A percentile compares a stretch with the other conserved stretches of the same genome.
Evolutionary conservation across 2,888 invertebrate species (phyloP).

Genomic region (Drosophila mettleri): DNA sequence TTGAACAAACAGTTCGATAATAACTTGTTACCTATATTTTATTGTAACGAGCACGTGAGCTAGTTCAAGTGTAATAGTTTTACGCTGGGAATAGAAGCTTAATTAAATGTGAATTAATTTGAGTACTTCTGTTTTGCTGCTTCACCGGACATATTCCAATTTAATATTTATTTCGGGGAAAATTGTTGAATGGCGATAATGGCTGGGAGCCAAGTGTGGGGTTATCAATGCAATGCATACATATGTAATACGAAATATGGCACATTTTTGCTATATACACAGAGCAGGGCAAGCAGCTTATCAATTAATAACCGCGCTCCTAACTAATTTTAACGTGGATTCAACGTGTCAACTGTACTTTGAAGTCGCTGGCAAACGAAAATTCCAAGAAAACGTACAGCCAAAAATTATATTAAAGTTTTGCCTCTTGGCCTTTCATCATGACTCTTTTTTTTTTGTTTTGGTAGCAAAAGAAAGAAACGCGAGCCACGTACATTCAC

Average conservation of each 20-base stretch:
- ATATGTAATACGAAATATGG: constrained; percentile 13
- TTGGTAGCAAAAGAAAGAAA: constrained; percentile 18
- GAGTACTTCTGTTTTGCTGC: not conserved
- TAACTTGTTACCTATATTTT: constrained; percentile 27
- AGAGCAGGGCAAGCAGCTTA: constrained; percentile 31
- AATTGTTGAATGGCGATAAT: constrained; percentile 36
- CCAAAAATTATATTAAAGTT: constrained; percentile 17
- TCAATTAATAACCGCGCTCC: constrained; percentile 35
- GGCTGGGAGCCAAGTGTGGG: constrained; percentile 24
- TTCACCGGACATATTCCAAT: constrained; percentile 12
- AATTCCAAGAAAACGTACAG: constrained; percentile 25
- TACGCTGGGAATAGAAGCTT: not conserved
- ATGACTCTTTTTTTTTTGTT: no score
- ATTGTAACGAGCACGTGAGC: constrained; percentile 25
- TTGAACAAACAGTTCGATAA: constrained; percentile 4
- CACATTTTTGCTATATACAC: constrained; percentile 23
- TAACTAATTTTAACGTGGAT: constrained; percentile 35
- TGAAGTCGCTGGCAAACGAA: constrained; percentile 25
- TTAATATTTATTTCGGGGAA: constrained; percentile 31
- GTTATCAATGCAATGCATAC: constrained; percentile 54
- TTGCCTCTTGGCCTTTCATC: constrained; percentile 32
- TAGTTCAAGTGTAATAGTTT: not conserved
- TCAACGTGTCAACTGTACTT: constrained; percentile 51
- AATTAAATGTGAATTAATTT: not conserved
- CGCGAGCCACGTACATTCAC: constrained; percentile 49